A percentile compares a stretch with the other conserved stretches of the same genome.
Conservation (phyloP, 2,797 vertebrate species). For the Myotis findleyi region DNA sequence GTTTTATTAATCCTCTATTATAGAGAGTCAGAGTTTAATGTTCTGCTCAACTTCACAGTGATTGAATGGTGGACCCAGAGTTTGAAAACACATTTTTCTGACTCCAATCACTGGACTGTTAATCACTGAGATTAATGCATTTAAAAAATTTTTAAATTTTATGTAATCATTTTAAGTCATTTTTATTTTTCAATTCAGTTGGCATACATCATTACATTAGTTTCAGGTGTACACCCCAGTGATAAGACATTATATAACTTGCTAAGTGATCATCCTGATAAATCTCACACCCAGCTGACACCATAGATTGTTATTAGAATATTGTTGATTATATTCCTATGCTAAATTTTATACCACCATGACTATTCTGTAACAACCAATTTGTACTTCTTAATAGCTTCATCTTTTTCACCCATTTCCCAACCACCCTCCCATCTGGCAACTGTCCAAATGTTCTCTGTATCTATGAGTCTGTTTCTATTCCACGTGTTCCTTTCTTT, state of each 20-base stretch:
- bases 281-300: background rate
- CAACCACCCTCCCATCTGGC: background rate
- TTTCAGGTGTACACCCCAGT: background rate
- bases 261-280: background rate
- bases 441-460: background rate
- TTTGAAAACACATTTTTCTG: background rate
- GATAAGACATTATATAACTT: background rate
- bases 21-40: background rate
- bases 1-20: background rate
- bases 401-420: background rate
- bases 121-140: background rate
- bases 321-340: background rate
- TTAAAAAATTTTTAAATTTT: background rate
- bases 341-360: background rate
- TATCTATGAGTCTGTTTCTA: background rate
- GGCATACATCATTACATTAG: background rate
- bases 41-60: background rate
- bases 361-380: background rate
- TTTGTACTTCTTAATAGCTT: background rate
- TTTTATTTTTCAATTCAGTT: background rate
- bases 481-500: background rate
- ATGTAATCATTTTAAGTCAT: background rate
- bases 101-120: background rate
- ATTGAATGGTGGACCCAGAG: background rate
- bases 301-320: background rate